These are phyloP conservation scores for Echinometra lucunter DNA, from an alignment of 53 echinoderm and acorn worm genomes.

Conservation along the genomic window DNA sequence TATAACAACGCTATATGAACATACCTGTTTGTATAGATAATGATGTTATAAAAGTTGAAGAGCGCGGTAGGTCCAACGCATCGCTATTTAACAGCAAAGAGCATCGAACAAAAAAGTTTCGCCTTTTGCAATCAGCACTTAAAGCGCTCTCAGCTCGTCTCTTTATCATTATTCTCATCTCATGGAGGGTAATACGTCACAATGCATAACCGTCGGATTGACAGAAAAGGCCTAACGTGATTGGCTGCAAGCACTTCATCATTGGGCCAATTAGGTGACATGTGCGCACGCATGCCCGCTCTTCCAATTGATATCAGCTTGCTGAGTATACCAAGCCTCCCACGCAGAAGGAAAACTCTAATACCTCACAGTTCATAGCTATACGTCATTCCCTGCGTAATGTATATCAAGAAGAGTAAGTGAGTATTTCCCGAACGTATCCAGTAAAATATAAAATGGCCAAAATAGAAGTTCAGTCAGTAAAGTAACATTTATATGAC, in stretches of 20 bases:
- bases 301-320: neutral
- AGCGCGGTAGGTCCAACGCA: neutral
- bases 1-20: slow-evolving; percentile 41
- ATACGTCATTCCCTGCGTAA: neutral
- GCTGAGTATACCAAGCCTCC: neutral
- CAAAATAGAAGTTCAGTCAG: neutral
- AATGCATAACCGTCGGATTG: neutral
- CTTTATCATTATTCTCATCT: slow-evolving; percentile 28
- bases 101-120: neutral
- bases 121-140: neutral
- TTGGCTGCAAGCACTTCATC: neutral
- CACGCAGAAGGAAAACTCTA: neutral
- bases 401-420: neutral
- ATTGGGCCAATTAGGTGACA: neutral
- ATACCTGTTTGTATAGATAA: neutral
- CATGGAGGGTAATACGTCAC: neutral
- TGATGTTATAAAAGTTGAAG: slow-evolving; percentile 27
- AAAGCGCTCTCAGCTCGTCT: neutral
- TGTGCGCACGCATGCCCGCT: neutral
- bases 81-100: neutral
- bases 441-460: neutral
- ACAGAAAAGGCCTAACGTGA: neutral
- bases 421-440: neutral
- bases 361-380: neutral
- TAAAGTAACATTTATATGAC: neutral